These are phyloP conservation scores for Ganaspis brasiliensis DNA, from an alignment of 2,888 invertebrate species.

Conservation along the genomic window DNA sequence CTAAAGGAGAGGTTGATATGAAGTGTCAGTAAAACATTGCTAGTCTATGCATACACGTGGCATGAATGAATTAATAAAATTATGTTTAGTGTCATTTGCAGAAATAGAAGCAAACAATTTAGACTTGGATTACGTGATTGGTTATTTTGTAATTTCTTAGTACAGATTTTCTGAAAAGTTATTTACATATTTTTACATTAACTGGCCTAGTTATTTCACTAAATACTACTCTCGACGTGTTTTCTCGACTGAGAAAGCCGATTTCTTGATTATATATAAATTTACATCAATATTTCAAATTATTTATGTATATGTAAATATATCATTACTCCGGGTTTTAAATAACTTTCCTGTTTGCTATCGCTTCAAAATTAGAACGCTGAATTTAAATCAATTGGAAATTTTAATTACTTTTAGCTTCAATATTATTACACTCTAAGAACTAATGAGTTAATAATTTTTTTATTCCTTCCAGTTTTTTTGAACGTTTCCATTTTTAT, in stretches of 20 bases:
- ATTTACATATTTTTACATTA: conserved; percentile 2
- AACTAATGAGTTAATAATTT: too few relatives aligned
- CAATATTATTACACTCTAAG: too few relatives aligned
- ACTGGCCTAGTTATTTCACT: conserved; percentile 18
- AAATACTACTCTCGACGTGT: conserved; percentile 10
- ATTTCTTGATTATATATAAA: conserved; percentile 40
- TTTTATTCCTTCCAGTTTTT: too few relatives aligned
- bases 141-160: not conserved
- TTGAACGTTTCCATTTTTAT: too few relatives aligned
- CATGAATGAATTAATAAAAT: conserved; percentile 39
- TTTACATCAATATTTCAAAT: conserved; percentile 27
- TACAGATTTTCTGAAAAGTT: not conserved
- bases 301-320: conserved; percentile 6
- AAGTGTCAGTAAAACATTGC: conserved; percentile 38
- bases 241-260: conserved; percentile 10
- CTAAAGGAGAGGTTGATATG: conserved; percentile 41
- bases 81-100: conserved; percentile 27
- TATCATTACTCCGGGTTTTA: not conserved
- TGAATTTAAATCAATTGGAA: not conserved
- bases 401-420: not conserved
- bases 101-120: conserved; percentile 3
- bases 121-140: conserved; percentile 13
- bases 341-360: conserved; percentile 1
- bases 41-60: conserved; percentile 32
- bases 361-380: not conserved